Conservation (phyloP, 2,888 invertebrate species). For the Parascotia fuliginaria region DNA sequence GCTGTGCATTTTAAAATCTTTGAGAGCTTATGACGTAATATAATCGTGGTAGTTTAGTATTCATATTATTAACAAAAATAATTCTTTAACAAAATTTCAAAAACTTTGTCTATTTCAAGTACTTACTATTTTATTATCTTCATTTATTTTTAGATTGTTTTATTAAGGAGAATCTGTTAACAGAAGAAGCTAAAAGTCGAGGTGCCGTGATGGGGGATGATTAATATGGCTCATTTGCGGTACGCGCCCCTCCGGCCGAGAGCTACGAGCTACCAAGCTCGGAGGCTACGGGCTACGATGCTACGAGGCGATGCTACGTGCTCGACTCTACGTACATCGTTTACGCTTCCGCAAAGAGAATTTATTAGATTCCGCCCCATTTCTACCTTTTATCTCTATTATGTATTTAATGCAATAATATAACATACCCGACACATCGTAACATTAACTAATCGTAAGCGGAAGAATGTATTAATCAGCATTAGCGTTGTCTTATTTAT, state of each 20-base stretch:
- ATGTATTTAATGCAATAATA: slow-evolving; percentile 73
- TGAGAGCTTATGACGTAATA: too few relatives aligned
- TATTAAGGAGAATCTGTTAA: slow-evolving; percentile 73
- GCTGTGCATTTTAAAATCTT: too few relatives aligned
- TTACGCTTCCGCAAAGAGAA: slow-evolving; percentile 80
- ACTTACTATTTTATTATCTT: slow-evolving; percentile 35
- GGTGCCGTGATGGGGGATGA: slow-evolving; percentile 79
- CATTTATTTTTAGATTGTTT: slow-evolving; percentile 53
- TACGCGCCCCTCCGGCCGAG: slow-evolving; percentile 61
- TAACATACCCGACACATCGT: slow-evolving; percentile 55
- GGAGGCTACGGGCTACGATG: slow-evolving; percentile 38
- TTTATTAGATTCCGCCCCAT: slow-evolving; percentile 81
- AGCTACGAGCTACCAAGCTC: slow-evolving; percentile 51
- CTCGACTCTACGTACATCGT: slow-evolving; percentile 79
- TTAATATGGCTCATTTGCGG: slow-evolving; percentile 85
- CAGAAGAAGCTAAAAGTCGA: slow-evolving; percentile 78
- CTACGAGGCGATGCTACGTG: slow-evolving; percentile 74
- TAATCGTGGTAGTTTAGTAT: too few relatives aligned
- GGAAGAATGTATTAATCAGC: slow-evolving; percentile 52
- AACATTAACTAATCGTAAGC: slow-evolving; percentile 54
- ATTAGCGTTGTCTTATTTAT: slow-evolving; percentile 32
- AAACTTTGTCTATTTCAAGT: slow-evolving; percentile 20
- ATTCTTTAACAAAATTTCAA: background rate
- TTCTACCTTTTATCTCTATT: slow-evolving; percentile 81
- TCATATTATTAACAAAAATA: too few relatives aligned